Conservation (phyloP, 1,140 invertebrate genomes). For the Chlorops oryzae region DNA sequence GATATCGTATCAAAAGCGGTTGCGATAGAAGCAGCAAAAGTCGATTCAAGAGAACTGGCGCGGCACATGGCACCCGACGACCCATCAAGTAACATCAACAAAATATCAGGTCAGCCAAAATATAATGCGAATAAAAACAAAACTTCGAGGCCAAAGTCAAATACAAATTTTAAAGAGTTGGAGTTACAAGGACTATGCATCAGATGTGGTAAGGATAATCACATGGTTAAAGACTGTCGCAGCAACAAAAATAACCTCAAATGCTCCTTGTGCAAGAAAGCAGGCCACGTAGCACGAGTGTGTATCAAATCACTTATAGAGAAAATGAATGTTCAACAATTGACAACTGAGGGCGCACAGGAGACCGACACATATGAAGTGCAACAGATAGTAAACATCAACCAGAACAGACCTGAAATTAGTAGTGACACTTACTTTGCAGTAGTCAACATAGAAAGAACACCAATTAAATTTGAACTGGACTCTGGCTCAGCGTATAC, state of each 20-base stretch:
- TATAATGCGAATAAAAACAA: not conserved
- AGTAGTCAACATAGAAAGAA: not conserved
- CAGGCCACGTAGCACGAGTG: slow-evolving; percentile 1
- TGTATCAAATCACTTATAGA: slow-evolving; percentile 3
- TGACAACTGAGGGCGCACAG: too few relatives aligned
- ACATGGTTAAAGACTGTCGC: not conserved
- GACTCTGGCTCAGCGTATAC: not conserved
- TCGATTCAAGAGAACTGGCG: not conserved
- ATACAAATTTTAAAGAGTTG: slow-evolving; percentile 1
- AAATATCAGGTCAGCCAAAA: too few relatives aligned
- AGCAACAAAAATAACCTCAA: not conserved
- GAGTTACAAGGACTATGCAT: not conserved
- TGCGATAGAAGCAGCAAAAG: slow-evolving; percentile 6
- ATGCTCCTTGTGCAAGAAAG: not conserved
- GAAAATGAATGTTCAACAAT: not conserved
- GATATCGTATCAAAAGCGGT: slow-evolving; percentile 3
- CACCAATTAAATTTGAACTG: slow-evolving; percentile 3
- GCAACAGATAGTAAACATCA: not conserved
- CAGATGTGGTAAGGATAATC: slow-evolving; percentile 6
- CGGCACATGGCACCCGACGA: not conserved
- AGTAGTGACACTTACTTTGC: not conserved
- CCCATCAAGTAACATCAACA: slow-evolving; percentile 3
- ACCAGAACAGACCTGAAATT: not conserved
- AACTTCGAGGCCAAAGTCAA: not conserved
- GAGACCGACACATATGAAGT: too few relatives aligned